phyloP scores from a whole-genome alignment of 2,113 vertebrate genomes.

The Lophotis ruficrista region DNA sequence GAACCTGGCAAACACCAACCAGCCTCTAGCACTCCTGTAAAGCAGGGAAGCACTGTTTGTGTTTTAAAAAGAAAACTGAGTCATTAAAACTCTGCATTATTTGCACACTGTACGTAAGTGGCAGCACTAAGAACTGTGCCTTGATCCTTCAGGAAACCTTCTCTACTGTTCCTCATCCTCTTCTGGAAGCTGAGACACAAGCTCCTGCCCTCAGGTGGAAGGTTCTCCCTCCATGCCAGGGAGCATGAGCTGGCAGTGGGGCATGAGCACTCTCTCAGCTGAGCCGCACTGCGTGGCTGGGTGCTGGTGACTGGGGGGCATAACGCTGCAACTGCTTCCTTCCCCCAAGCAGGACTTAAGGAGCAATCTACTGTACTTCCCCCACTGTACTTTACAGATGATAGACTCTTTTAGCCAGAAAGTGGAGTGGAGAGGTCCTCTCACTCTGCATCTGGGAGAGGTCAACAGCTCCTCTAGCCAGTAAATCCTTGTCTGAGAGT shows the following conservation, averaged over 20 bases:
- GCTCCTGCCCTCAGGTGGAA: not conserved
- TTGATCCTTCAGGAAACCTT: not conserved
- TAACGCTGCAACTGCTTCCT: not conserved
- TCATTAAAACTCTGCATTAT: not conserved
- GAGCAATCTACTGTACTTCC: not conserved
- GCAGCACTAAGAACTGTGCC: not conserved
- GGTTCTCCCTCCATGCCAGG: fast-evolving
- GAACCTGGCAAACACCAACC: not conserved
- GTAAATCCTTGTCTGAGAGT: not conserved
- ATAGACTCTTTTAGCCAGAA: not conserved
- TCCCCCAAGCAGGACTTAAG: not conserved
- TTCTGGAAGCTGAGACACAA: not conserved
- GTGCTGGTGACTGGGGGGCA: not conserved
- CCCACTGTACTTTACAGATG: not conserved
- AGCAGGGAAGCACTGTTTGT: not conserved
- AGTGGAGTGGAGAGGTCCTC: not conserved
- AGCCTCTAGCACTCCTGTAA: not conserved
- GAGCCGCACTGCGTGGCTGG: not conserved
- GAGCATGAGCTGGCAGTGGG: fast-evolving
- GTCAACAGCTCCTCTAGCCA: not conserved
- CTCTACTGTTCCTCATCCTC: not conserved
- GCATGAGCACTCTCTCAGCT: not conserved
- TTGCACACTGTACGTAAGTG: not conserved
- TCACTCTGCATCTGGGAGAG: not conserved
- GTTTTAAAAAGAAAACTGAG: not conserved